Conservation (phyloP, 2,888 invertebrate species). For the Eubasilissa splendida region DNA sequence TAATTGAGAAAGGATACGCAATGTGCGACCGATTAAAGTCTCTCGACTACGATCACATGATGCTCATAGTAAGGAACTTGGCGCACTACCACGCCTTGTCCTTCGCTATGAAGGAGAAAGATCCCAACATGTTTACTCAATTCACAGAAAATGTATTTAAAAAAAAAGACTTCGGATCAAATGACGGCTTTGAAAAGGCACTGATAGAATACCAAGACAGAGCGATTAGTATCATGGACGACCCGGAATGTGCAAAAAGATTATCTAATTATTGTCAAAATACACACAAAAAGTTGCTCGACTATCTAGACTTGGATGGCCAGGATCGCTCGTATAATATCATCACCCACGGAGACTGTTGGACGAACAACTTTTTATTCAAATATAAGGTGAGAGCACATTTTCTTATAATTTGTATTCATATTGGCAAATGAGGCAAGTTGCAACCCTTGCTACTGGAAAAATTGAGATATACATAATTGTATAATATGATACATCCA, state of each 20-base stretch:
- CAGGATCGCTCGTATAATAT: slow-evolving; percentile 32
- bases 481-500: too few species aligned
- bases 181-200: neutral
- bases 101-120: slow-evolving; percentile 43
- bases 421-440: too few species aligned
- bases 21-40: slow-evolving; percentile 49
- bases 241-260: slow-evolving; percentile 20
- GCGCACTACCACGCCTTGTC: slow-evolving; percentile 46
- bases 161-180: neutral
- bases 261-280: slow-evolving; percentile 8
- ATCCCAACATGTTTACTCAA: slow-evolving; percentile 12
- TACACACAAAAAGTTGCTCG: slow-evolving; percentile 18
- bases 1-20: slow-evolving; percentile 37
- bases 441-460: too few species aligned
- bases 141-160: neutral
- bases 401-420: neutral
- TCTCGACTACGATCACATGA: slow-evolving; percentile 47
- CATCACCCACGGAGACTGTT: slow-evolving; percentile 34
- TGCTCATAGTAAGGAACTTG: slow-evolving; percentile 40
- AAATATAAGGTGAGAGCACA: slow-evolving; percentile 23
- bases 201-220: neutral
- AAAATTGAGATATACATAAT: too few species aligned
- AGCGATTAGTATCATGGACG: slow-evolving; percentile 28
- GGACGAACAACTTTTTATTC: slow-evolving; percentile 39
- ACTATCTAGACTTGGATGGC: slow-evolving; percentile 1